Base-by-base conservation (phyloP, 1,140 invertebrate species). In the Brachionus manjavacas region DNA sequence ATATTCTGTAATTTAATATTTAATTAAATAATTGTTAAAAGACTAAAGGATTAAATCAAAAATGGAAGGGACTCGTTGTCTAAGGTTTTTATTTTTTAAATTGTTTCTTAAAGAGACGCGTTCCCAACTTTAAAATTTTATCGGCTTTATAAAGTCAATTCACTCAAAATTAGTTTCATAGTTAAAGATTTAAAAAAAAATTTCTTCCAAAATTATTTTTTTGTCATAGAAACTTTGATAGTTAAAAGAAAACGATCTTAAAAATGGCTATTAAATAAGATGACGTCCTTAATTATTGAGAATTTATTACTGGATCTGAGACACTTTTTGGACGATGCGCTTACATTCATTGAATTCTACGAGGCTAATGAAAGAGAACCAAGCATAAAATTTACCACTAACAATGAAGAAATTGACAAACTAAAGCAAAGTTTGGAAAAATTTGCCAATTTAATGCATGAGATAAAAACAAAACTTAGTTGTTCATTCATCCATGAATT, bases 311-410 rank as follows among this genome's bases (percentile, higher is more conserved):
- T 76, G 6, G 43, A 76, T 49, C 25, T 49, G 14, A 23, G 72
- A 49, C 11, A 76, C 46, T 76, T 76, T 76, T 76, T 76, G 23
- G 72, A 76, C 41, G 72, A 76, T 49, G 39, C 41, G n/a, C 41
- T 76, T n/a, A 49, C 72, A 23, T 76, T 76, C 23, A 76, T 76
- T 28, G 72, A 76, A 46, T 76, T 76, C 25, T 76, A 76, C 25
- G 72, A 46, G 16, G 20, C 46, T 12, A 49, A 43, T 49, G 72
- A 76, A 76, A 28, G 41, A 76, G 72, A 76, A 14, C 9, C 6
- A 14, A 46, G 1, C 12, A 46, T 46, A 28, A 76, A 52, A n/a
- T 76, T 76, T 49, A 23, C 16, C 6, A 76, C 72, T 3, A 49
- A 20, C 23, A n/a, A 49, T 25, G 16, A 76, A n/a, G 72, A 76